Conservation (phyloP, 30 jellyfish, hydroid and myxozoan genomes). For the Pelagia noctiluca region DNA sequence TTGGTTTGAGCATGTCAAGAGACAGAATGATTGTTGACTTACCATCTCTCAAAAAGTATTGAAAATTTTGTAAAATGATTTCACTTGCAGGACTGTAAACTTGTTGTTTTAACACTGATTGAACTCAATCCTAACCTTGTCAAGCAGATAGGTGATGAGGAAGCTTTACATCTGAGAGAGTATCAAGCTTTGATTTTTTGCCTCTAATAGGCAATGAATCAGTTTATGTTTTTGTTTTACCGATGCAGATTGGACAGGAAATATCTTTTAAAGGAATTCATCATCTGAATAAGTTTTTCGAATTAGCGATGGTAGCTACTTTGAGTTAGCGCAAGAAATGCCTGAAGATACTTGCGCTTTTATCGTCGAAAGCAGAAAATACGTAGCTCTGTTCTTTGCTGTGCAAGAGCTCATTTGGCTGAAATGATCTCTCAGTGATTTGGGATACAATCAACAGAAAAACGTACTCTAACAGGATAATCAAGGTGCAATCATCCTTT, state of each 20-base stretch:
- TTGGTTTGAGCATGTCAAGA: conserved; percentile 62
- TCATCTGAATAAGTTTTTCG: conserved; percentile 38
- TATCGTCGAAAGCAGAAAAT: conserved; percentile 54
- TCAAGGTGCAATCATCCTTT: conserved; percentile 24
- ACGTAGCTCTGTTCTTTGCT: conserved; percentile 38
- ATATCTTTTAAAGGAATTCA: conserved; percentile 19
- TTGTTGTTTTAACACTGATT: conserved; percentile 38
- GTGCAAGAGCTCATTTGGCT: conserved; percentile 55
- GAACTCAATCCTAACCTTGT: conserved; percentile 45
- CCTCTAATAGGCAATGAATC: conserved; percentile 40
- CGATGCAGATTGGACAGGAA: conserved; percentile 63
- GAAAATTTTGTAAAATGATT: conserved; percentile 18
- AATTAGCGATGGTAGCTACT: too few species aligned
- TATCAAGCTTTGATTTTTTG: conserved; percentile 40
- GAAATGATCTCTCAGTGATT: conserved; percentile 16
- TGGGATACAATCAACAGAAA: conserved; percentile 29
- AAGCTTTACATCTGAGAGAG: not conserved
- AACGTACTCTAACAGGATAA: conserved; percentile 29
- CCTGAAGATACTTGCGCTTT: conserved; percentile 37
- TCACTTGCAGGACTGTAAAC: conserved; percentile 58
- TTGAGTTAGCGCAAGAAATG: conserved; percentile 45
- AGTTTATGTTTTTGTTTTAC: conserved; percentile 16
- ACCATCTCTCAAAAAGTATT: conserved; percentile 25
- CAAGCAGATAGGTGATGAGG: conserved; percentile 39
- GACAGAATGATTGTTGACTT: conserved; percentile 35